These are phyloP conservation scores for Myopa testacea DNA, from an alignment of 2,888 invertebrate species.

Conservation along the genomic window DNA sequence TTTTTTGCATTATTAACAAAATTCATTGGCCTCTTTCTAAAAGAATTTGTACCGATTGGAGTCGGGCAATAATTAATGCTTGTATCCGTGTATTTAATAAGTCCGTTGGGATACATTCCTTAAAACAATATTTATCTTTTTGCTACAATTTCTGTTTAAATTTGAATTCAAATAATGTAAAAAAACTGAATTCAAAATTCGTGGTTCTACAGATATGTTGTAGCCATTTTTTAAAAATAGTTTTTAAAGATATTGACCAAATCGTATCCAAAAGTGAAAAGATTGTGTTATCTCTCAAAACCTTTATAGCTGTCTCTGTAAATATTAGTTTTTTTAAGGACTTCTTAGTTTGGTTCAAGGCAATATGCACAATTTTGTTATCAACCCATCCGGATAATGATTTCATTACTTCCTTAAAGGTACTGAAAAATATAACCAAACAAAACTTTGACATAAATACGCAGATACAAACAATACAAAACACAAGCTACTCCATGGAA, in stretches of 20 bases:
- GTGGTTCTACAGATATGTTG: constrained; percentile 11
- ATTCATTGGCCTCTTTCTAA: background rate
- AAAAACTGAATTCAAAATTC: background rate
- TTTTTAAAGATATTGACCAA: constrained; percentile 11
- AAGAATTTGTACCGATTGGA: constrained; percentile 20
- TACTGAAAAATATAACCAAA: background rate
- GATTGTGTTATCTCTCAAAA: background rate
- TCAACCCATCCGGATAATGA: background rate
- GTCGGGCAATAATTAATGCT: constrained; percentile 19
- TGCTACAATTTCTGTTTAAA: background rate
- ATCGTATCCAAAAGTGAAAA: background rate
- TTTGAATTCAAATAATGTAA: background rate
- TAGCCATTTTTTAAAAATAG: constrained; percentile 18
- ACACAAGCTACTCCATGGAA: background rate
- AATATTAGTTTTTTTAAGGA: constrained; percentile 5
- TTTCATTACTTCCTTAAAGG: background rate
- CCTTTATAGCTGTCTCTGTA: background rate
- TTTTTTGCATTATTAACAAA: constrained; percentile 2
- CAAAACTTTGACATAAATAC: background rate
- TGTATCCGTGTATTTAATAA: constrained; percentile 26
- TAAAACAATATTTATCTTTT: background rate
- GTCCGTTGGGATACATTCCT: background rate
- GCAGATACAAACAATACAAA: background rate
- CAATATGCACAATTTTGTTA: constrained; percentile 4
- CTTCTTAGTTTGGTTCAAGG: constrained; percentile 4